Base-by-base conservation (phyloP, 2,888 invertebrate species). In the Acanthosoma haemorrhoidale region DNA sequence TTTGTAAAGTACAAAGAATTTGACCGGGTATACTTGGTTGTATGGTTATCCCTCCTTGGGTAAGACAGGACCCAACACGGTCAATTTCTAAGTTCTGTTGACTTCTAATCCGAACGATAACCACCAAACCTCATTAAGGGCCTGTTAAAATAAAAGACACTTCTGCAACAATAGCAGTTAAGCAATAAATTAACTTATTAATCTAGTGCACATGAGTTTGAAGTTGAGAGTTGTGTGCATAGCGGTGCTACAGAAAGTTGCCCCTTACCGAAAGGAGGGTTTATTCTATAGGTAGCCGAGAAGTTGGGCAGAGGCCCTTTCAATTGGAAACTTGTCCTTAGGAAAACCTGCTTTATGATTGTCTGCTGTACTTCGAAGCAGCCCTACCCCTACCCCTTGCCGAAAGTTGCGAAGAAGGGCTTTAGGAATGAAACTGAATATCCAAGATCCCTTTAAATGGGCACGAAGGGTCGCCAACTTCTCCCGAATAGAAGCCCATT, bases 111-210 rank as follows among this genome's bases (percentile, higher is more conserved):
- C 21, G 51, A 51, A 5, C 21, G 29, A 25, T 25, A 25, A 11
- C n/a, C 51, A 8, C 25, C 13, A 25, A 29, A 25, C 51, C 51
- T 51, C 51, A 51, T 51, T 51, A 29, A 51, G 25, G 29, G 51
- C 21, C 18, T 18, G 13, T 51, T 51, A 29, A 51, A 51, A 51
- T 51, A 25, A 51, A 51, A 21, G 51, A 51, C 29, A 51, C 51
- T 51, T 51, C 51, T 25, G 29, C n/a, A 25, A 51, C 25, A 25
- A 51, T 21, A 25, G 51, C n/a, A 51, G 29, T 51, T n/a, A 5
- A 51, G 51, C 51, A 51, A 51, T 51, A 51, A 25, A 25, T 51
- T 25, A 51, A 51, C 51, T 51, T 51, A 51, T 51, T 51, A 51
- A 51, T 51, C 21, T 29, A 29, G 51, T 51, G 25, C 25, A n/a